Evolutionary conservation across 2,888 invertebrate genomes (phyloP).

Genomic region (Lycaena phlaeas): DNA sequence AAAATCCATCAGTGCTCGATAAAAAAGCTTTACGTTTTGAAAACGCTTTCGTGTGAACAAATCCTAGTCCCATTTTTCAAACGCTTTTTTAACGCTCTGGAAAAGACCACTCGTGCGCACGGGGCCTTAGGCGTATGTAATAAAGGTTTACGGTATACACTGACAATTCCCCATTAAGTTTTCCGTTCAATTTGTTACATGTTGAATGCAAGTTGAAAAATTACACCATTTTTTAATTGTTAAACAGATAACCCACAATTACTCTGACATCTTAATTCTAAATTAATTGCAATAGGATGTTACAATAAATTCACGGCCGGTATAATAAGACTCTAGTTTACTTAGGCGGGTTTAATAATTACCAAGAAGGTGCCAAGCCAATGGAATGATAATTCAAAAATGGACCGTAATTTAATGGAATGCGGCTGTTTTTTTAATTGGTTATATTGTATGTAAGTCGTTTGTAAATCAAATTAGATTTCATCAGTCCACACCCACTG

Average conservation of each 20-base stretch:
- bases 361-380: slow-evolving; percentile 4
- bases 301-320: slow-evolving; percentile 50
- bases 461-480: slow-evolving; percentile 30
- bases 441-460: slow-evolving; percentile 10
- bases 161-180: no score
- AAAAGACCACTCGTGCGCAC: no score
- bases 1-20: no score
- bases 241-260: slow-evolving; percentile 21
- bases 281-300: slow-evolving; percentile 52
- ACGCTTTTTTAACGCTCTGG: no score
- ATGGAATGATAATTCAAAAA: slow-evolving; percentile 13
- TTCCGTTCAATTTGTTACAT: no score
- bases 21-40: no score
- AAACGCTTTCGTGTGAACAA: no score
- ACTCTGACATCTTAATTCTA: slow-evolving; percentile 46
- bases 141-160: slow-evolving; percentile 32
- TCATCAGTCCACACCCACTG: slow-evolving; percentile 59
- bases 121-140: no score
- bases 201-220: no score
- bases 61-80: no score
- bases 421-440: slow-evolving; percentile 19
- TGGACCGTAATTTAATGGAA: slow-evolving; percentile 14
- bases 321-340: slow-evolving; percentile 45
- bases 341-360: slow-evolving; percentile 27
- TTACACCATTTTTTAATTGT: slow-evolving; percentile 8